Conservation (phyloP, 2,797 vertebrate genomes). For the Lepus townsendii region DNA sequence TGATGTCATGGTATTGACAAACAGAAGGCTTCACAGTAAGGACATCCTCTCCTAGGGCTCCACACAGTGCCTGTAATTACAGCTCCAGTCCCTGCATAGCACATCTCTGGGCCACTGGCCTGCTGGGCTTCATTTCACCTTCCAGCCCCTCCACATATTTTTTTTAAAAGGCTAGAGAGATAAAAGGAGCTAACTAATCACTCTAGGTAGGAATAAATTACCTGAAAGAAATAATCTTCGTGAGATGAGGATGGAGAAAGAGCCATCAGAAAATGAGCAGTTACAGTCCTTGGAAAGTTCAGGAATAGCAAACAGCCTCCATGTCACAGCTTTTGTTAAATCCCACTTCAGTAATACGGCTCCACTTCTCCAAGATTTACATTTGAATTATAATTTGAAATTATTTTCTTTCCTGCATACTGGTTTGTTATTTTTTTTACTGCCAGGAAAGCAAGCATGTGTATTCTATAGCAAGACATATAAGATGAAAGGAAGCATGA, state of each 20-base stretch:
- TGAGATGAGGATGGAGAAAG: constrained; percentile 39
- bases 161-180: constrained; percentile 27
- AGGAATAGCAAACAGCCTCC: constrained; percentile 9
- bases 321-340: constrained; percentile 40
- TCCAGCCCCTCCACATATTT: not conserved
- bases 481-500: not conserved
- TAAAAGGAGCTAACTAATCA: constrained; percentile 68
- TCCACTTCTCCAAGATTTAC: not conserved
- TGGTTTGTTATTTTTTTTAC: not conserved
- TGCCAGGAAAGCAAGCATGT: not conserved
- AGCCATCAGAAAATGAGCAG: constrained; percentile 67
- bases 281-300: constrained; percentile 51
- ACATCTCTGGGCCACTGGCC: constrained; percentile 56
- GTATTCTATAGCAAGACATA: not conserved
- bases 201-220: constrained; percentile 75
- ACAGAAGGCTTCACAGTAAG: constrained; percentile 86
- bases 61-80: constrained; percentile 82
- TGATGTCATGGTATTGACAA: constrained; percentile 87
- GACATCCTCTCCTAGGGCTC: constrained; percentile 81
- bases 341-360: not conserved
- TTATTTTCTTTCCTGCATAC: not conserved
- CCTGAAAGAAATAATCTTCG: constrained; percentile 75
- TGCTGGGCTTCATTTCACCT: constrained; percentile 5
- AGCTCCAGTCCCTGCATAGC: constrained; percentile 71
- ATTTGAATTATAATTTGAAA: not conserved